Conservation (phyloP, 2,888 invertebrate genomes). For the Cabera pusaria region DNA sequence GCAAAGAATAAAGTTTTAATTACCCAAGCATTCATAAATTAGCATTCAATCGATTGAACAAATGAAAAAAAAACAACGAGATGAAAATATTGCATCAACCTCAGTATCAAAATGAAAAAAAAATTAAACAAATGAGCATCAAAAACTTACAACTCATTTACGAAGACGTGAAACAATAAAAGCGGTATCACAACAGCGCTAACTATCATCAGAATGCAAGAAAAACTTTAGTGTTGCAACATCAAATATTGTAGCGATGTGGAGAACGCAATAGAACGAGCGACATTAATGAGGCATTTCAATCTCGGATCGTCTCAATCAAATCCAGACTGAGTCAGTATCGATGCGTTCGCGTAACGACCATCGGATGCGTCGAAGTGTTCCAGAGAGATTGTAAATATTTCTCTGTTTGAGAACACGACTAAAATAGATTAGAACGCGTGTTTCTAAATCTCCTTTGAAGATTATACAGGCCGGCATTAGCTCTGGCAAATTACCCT, state of each 20-base stretch:
- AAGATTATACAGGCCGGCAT: slow-evolving; percentile 82
- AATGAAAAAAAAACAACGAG: neutral
- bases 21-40: slow-evolving; percentile 11
- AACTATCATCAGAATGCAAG: slow-evolving; percentile 18
- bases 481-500: slow-evolving; percentile 83
- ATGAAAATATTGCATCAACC: too few species aligned
- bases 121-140: too few species aligned
- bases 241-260: slow-evolving; percentile 38
- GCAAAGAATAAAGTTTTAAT: slow-evolving; percentile 10
- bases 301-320: slow-evolving; percentile 67
- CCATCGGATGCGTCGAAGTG: slow-evolving; percentile 82
- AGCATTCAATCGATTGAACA: too few species aligned
- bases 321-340: slow-evolving; percentile 61
- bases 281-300: slow-evolving; percentile 67
- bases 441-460: slow-evolving; percentile 83
- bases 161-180: slow-evolving; percentile 20
- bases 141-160: too few species aligned
- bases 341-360: slow-evolving; percentile 80
- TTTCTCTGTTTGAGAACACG: slow-evolving; percentile 82
- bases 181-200: slow-evolving; percentile 5
- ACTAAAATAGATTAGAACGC: slow-evolving; percentile 82
- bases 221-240: slow-evolving; percentile 34
- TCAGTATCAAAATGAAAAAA: too few species aligned
- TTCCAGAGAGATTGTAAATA: slow-evolving; percentile 82
- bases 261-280: slow-evolving; percentile 47